Evolutionary conservation across 2,888 invertebrate genomes (phyloP), one percentile per base, ranked within the genome.

Genomic region (Fragum sueziense): DNA sequence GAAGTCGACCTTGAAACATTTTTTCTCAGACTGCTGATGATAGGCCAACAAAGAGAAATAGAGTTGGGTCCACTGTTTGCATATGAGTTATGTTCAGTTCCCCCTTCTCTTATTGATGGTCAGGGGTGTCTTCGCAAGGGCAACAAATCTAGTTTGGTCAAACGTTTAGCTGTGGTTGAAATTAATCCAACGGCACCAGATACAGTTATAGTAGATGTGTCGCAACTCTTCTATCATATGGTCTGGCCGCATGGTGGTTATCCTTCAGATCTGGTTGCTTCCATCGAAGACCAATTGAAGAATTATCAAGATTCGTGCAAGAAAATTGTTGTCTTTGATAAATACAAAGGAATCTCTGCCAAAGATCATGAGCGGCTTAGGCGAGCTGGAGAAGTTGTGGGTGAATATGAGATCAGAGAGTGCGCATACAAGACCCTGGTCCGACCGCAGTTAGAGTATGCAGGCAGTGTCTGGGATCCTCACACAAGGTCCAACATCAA

Each of bases 261-360:
- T 37, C 54, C 54, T 25, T 68, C 68, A 47, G 57, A 67, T n/a
- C 67, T 74, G 14, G 57, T 74, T 33, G 67, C 59, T 20, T 74
- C 68, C 14, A 68, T 54, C 14, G 14, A 54, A 22, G 22, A 7
- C n/a, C 7, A 22, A 14, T 22, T 54, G 7, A 22, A n/a, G 11
- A 7, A 7, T 7, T 54, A n/a, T 11, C 54, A 17, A 54, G 54
- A 54, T 22, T 11, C 54, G 7, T 11, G 52, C 20, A 25, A 62
- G n/a, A 77, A 77, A 59, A 75, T 69, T 37, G 34, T 78, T 74
- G 74, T 78, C 52, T 78, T 75, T 34, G 70, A 78, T 70, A 74
- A 70, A 62, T 75, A 69, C 51, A 31, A 75, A n/a, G 34, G 61
- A 34, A 41, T 78, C 1, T 75, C 78, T 41, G 78, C 70, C 61